Evolutionary conservation across 1,140 invertebrate genomes (phyloP), one percentile per base, ranked within the genome.

Genomic region (Drosophila tropicalis): DNA sequence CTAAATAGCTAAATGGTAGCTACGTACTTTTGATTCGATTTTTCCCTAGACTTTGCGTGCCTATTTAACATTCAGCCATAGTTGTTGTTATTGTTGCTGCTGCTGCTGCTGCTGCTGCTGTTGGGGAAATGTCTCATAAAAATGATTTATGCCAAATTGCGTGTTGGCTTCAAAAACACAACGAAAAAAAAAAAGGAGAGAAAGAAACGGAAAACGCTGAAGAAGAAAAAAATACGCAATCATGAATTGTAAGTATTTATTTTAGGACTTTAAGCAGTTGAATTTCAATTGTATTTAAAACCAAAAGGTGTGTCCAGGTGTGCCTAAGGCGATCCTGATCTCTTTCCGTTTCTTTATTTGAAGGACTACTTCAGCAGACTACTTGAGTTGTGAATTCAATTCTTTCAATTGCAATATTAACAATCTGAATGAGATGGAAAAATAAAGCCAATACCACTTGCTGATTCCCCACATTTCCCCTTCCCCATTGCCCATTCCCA

Each of bases 71-170:
- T 84, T 84, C 70, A 75, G 57, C 62, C 63, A 47, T 17, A 57
- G 62, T 44, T 29, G 13, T 57, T 36, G 7, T 29, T 57, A 25
- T 34, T 57, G 22, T 29, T 29, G 12, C 47, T 58, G 15, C 51
- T 56, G 44, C 56, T 67, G 55, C 55, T 72, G 51, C 29, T 29
- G 12, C 47, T 56, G 44, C 57, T 56, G 44, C 57, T 67, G 55
- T 60, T 73, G 51, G 64, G 70, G 67, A 79, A 81, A 81, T 76
- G 76, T 81, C 79, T 76, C 73, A 81, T 79, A 84, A 79, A 84
- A 81, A 79, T 81, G 81, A 84, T 84, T 84, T 79, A 84, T 81
- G 76, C 72, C 76, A 71, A 84, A 76, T 76, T 72, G 73, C 69
- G 71, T 74, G 71, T 60, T 68, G 44, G 9, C 44, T 22, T 36